These are phyloP conservation scores for Acinonyx jubatus DNA, from an alignment of 2,113 vertebrate genomes.

Conservation along the genomic window DNA sequence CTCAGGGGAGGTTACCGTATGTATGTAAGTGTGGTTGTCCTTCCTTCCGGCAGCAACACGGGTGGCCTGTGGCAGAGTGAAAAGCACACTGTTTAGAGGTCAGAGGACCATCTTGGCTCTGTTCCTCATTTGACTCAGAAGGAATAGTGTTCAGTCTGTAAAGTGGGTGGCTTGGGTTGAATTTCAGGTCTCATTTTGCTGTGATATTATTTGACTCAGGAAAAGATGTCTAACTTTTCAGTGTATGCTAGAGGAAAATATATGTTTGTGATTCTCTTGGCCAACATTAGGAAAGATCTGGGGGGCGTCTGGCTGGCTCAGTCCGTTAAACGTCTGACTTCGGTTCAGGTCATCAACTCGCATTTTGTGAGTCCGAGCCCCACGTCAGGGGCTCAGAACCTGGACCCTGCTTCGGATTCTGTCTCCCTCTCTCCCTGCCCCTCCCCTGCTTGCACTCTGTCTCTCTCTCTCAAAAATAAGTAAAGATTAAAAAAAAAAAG, in stretches of 20 bases:
- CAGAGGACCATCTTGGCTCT: not conserved
- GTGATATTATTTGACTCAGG: not conserved
- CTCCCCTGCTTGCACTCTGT: no score
- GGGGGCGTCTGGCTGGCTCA: no score
- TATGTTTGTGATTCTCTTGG: not conserved
- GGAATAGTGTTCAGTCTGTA: not conserved
- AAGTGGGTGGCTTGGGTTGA: not conserved
- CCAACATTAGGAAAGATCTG: not conserved
- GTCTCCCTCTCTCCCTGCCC: no score
- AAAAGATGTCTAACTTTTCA: constrained; percentile 12
- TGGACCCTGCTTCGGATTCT: no score
- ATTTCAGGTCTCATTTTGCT: not conserved
- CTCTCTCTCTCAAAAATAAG: no score
- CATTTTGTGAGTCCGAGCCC: no score
- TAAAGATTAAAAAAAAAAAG: no score
- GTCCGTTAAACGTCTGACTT: no score
- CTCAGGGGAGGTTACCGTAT: not conserved
- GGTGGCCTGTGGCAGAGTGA: not conserved
- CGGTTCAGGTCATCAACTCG: no score
- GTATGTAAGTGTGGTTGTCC: not conserved
- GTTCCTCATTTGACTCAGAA: not conserved
- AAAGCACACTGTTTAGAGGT: not conserved
- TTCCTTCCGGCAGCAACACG: not conserved
- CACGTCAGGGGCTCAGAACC: no score
- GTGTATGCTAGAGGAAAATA: not conserved